Conservation (phyloP, 2,113 vertebrate genomes). For the Neolamprologus caudopunctatus region DNA sequence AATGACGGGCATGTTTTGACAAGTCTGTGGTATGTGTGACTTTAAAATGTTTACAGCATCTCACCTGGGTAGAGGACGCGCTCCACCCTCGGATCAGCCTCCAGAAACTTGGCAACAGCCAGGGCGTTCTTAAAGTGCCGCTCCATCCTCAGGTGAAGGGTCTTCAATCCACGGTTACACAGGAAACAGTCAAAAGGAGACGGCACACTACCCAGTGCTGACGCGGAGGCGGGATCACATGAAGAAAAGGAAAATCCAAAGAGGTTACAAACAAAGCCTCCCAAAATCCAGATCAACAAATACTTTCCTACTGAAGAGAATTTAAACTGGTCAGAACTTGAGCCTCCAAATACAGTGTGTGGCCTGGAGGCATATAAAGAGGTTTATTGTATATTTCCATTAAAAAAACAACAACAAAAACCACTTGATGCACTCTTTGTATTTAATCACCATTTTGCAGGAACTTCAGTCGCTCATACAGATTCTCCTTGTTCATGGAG, state of each 20-base stretch:
- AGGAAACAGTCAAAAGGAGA: constrained; percentile 92
- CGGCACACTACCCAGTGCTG: constrained; percentile 83
- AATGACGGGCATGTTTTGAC: not conserved
- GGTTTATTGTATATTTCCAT: not conserved
- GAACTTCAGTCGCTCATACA: constrained; percentile 79
- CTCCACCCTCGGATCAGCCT: constrained; percentile 76
- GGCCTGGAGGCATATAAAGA: not conserved
- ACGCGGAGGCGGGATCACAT: not conserved
- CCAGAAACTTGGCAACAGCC: constrained; percentile 78
- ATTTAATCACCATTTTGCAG: constrained; percentile 82
- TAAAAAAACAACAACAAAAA: not conserved
- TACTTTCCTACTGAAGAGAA: not conserved
- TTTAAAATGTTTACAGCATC: not conserved
- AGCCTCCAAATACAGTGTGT: not conserved
- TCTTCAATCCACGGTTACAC: constrained; percentile 89
- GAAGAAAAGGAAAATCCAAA: not conserved
- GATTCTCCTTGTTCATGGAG: constrained; percentile 74
- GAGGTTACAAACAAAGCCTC: not conserved
- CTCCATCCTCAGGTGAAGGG: constrained; percentile 84
- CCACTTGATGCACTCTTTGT: rapidly evolving
- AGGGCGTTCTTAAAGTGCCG: constrained; percentile 83
- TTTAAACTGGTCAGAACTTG: not conserved
- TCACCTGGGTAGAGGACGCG: constrained; percentile 85
- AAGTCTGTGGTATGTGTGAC: rapidly evolving
- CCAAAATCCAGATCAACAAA: not conserved